These are phyloP conservation scores for Adelphocoris suturalis DNA, from an alignment of 2,888 invertebrate genomes.

Conservation along the genomic window DNA sequence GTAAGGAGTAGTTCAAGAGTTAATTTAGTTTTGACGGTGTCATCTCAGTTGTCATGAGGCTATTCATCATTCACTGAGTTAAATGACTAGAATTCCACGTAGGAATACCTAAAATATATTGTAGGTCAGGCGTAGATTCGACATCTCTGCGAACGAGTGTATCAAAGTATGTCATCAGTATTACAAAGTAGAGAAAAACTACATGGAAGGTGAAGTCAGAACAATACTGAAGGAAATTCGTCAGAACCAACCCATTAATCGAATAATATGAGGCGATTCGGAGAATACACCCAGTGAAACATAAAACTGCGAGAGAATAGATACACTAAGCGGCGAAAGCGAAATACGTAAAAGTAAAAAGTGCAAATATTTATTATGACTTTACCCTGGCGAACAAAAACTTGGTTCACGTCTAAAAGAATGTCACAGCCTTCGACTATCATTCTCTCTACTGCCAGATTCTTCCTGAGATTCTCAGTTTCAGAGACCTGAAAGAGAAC, in stretches of 20 bases:
- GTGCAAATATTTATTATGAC: slow-evolving; percentile 57
- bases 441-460: slow-evolving; percentile 94
- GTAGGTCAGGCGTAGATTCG: too few relatives aligned
- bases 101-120: too few relatives aligned
- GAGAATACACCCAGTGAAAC: too few relatives aligned
- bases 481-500: slow-evolving; percentile 86
- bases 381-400: slow-evolving; percentile 93
- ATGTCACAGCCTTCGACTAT: slow-evolving; percentile 96
- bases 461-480: slow-evolving; percentile 94
- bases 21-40: too few relatives aligned
- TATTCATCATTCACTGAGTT: too few relatives aligned
- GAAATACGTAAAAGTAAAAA: not conserved
- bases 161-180: too few relatives aligned
- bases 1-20: too few relatives aligned
- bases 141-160: too few relatives aligned
- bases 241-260: not conserved
- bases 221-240: slow-evolving; percentile 60
- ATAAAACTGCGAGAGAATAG: too few relatives aligned
- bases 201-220: not conserved
- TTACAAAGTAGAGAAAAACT: not conserved
- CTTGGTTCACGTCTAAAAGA: slow-evolving; percentile 93
- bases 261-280: too few relatives aligned
- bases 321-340: not conserved
- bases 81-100: too few relatives aligned
- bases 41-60: too few relatives aligned